Base-by-base conservation (phyloP, 23 tunicate species). In the Styela clava region DNA sequence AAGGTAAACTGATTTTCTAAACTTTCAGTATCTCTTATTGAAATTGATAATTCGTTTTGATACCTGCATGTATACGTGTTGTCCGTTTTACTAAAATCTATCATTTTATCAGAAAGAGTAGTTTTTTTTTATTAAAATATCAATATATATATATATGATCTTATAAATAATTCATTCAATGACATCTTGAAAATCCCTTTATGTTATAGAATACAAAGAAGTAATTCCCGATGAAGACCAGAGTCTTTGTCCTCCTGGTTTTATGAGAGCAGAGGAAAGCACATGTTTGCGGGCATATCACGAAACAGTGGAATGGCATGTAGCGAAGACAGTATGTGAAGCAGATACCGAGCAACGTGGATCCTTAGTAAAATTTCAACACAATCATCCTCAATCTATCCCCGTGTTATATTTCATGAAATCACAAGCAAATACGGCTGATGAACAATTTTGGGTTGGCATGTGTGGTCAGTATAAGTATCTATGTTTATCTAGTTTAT, bases 131-230 rank as follows among this genome's bases (percentile, higher is more conserved):
- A n/a, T n/a, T n/a, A n/a, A n/a, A n/a, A n/a, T n/a, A n/a, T n/a
- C n/a, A n/a, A n/a, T n/a, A n/a, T n/a, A n/a, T n/a, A n/a, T n/a
- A n/a, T n/a, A n/a, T n/a, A n/a, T n/a, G n/a, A n/a, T n/a, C n/a
- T n/a, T n/a, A n/a, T n/a, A n/a, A n/a, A n/a, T n/a, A n/a, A n/a
- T n/a, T n/a, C n/a, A n/a, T n/a, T n/a, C n/a, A n/a, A n/a, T n/a
- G n/a, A n/a, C n/a, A n/a, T n/a, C n/a, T n/a, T n/a, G n/a, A n/a
- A n/a, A n/a, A n/a, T n/a, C n/a, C n/a, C n/a, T n/a, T n/a, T n/a
- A n/a, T n/a, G 16, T 0, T 67, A 29, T 22, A 67, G 71, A 67
- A 67, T 67, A 67, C 71, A 67, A 67, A 29, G 71, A 67, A 29
- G 12, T 25, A 25, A 67, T 67, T 29, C 16, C 16, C 16, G 31